These are phyloP conservation scores for Phoenoteleia sp. DNA, from an alignment of 2,888 invertebrate genomes.

Conservation along the genomic window DNA sequence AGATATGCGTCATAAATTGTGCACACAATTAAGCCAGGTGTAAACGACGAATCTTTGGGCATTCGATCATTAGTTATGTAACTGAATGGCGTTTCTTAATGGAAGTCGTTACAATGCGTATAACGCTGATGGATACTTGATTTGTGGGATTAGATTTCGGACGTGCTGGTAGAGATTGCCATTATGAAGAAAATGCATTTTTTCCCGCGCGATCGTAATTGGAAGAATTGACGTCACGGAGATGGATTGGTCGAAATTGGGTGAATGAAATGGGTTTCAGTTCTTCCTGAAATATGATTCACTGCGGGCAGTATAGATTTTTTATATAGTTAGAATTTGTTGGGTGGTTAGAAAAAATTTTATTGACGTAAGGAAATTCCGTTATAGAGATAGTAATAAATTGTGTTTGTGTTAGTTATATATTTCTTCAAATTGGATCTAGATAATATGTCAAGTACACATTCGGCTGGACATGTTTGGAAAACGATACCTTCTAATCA, in stretches of 20 bases:
- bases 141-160: conserved; percentile 17
- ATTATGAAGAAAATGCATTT: background rate
- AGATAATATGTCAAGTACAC: too few relatives aligned
- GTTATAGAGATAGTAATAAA: too few relatives aligned
- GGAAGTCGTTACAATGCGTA: conserved; percentile 17
- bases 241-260: background rate
- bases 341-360: too few relatives aligned
- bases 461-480: too few relatives aligned
- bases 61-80: conserved; percentile 49
- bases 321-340: too few relatives aligned
- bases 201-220: background rate
- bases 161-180: background rate
- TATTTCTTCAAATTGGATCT: too few relatives aligned
- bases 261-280: background rate
- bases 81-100: conserved; percentile 26
- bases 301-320: too few relatives aligned
- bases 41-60: conserved; percentile 41
- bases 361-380: too few relatives aligned
- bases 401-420: too few relatives aligned
- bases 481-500: too few relatives aligned
- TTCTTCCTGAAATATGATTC: background rate
- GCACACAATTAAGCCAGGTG: conserved; percentile 33
- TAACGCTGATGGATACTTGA: conserved; percentile 34
- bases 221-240: conserved; percentile 6
- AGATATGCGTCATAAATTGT: conserved; percentile 31